phyloP scores from a whole-genome alignment of 2,797 vertebrate genomes.

The Sardinella longiceps region DNA sequence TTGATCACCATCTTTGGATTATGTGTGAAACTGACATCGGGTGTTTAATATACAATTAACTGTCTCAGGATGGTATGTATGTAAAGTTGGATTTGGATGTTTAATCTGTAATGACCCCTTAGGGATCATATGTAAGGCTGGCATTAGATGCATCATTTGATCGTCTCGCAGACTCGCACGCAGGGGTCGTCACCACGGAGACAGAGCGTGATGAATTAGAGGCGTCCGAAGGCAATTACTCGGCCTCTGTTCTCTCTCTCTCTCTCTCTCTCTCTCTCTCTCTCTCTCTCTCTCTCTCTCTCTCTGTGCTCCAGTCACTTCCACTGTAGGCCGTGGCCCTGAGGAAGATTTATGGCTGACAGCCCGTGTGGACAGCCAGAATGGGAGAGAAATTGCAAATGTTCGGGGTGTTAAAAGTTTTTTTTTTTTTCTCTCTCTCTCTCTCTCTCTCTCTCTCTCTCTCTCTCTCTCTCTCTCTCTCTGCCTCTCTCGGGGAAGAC shows the following conservation, averaged over 20 bases:
- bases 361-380: slow-evolving; percentile 51
- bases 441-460: no score
- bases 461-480: no score
- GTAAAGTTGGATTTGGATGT: background rate
- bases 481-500: background rate
- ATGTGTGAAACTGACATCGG: no score
- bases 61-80: no score
- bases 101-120: background rate
- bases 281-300: slow-evolving; percentile 30
- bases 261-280: slow-evolving; percentile 24
- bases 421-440: background rate
- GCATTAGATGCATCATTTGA: background rate
- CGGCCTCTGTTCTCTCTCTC: slow-evolving; percentile 31
- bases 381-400: slow-evolving; percentile 52
- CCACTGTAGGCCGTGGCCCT: slow-evolving; percentile 48
- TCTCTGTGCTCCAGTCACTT: slow-evolving; percentile 32
- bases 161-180: background rate
- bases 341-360: slow-evolving; percentile 53
- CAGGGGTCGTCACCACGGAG: no score
- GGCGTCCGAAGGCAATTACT: slow-evolving; percentile 51
- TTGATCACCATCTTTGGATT: no score
- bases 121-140: background rate
- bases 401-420: slow-evolving; percentile 41
- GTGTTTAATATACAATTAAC: no score
- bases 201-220: slow-evolving; percentile 35